A percentile compares a stretch with the other conserved stretches of the same genome.
These are phyloP conservation scores for Agonopterix heracliana DNA, from an alignment of 2,888 invertebrate species.

Conservation along the genomic window DNA sequence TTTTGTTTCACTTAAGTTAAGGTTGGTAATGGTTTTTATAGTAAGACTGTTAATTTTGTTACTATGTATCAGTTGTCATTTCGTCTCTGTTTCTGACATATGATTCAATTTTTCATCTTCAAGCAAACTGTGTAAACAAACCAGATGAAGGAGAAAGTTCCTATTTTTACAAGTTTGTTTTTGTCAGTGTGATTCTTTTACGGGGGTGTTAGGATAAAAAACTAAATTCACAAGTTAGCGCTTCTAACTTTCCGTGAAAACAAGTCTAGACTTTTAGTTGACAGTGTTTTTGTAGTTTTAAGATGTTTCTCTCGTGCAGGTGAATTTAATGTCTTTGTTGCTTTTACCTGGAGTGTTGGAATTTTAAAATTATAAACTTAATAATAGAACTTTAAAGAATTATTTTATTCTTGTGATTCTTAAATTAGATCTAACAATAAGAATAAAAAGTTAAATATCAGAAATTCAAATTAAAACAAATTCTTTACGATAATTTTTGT, in stretches of 20 bases:
- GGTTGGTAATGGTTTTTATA: too few relatives aligned
- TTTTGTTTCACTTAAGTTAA: too few relatives aligned
- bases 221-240: slow-evolving; percentile 35
- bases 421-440: too few relatives aligned
- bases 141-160: slow-evolving; percentile 40
- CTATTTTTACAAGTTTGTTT: slow-evolving; percentile 41
- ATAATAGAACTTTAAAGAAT: too few relatives aligned
- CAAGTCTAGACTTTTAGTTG: slow-evolving; percentile 24
- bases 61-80: slow-evolving; percentile 41
- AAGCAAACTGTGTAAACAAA: slow-evolving; percentile 54
- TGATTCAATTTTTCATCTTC: slow-evolving; percentile 67
- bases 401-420: too few relatives aligned
- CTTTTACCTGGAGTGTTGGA: neutral
- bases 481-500: too few relatives aligned
- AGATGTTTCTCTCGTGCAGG: neutral
- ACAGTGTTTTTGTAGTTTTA: neutral
- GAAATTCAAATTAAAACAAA: too few relatives aligned
- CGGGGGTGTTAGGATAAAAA: slow-evolving; percentile 29
- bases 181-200: slow-evolving; percentile 29
- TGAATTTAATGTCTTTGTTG: neutral
- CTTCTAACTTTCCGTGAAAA: slow-evolving; percentile 38
- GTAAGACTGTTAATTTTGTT: neutral
- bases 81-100: slow-evolving; percentile 44
- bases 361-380: too few relatives aligned
- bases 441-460: too few relatives aligned